Conservation (phyloP, 2,797 vertebrate genomes). For the Microctenopoma steveboyesi region DNA sequence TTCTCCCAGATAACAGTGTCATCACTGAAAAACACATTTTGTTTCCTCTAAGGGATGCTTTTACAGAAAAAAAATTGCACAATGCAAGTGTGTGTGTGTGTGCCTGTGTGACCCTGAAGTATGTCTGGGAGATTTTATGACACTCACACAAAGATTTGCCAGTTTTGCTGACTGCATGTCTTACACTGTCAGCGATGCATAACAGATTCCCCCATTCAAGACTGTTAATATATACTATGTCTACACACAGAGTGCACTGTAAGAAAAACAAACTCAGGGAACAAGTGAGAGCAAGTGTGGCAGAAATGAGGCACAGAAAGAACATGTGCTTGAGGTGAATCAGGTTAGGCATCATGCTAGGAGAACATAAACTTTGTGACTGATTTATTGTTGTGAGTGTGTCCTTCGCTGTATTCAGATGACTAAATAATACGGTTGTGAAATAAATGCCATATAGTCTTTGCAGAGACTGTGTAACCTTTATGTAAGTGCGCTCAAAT, state of each 20-base stretch:
- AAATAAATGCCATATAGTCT: constrained; percentile 1
- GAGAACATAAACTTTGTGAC: constrained; percentile 35
- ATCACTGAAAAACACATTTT: constrained; percentile 23
- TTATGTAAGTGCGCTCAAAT: neutral
- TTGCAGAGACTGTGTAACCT: neutral
- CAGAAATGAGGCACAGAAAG: constrained; percentile 32
- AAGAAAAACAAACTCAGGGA: constrained; percentile 37
- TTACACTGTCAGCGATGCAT: constrained; percentile 61
- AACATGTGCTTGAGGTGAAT: constrained; percentile 30
- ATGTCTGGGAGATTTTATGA: constrained; percentile 66
- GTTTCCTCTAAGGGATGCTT: constrained; percentile 25
- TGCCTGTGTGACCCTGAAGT: constrained; percentile 60
- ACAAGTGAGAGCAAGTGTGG: constrained; percentile 27
- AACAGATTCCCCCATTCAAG: constrained; percentile 60
- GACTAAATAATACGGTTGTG: constrained; percentile 36
- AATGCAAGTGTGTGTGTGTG: constrained; percentile 30
- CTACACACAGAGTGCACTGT: constrained; percentile 15
- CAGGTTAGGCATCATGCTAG: constrained; percentile 25
- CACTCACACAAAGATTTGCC: constrained; percentile 57
- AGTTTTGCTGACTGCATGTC: constrained; percentile 70
- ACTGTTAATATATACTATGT: constrained; percentile 55
- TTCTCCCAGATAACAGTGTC: constrained; percentile 30
- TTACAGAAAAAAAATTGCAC: constrained; percentile 8
- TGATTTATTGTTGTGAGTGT: constrained; percentile 37
- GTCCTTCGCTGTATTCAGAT: constrained; percentile 12